Conservation (phyloP, 2,888 invertebrate genomes). For the Lacanobia oleracea region DNA sequence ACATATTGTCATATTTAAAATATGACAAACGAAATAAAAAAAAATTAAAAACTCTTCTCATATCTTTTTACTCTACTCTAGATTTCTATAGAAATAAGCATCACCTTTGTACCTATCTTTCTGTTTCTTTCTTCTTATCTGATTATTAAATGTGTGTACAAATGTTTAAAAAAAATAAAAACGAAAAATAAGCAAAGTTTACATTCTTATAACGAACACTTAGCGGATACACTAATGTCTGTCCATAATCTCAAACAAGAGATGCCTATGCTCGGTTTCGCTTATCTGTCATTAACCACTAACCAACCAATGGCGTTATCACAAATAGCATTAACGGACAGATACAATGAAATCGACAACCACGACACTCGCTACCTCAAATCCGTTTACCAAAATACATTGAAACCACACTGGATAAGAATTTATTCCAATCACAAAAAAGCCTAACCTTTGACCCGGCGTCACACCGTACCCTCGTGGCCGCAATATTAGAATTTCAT, state of each 20-base stretch:
- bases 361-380: not conserved
- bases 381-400: slow-evolving; percentile 3
- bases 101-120: no score
- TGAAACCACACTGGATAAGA: slow-evolving; percentile 14
- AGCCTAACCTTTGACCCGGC: slow-evolving; percentile 22
- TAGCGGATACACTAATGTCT: not conserved
- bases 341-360: not conserved
- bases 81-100: no score
- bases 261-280: no score
- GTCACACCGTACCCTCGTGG: slow-evolving; percentile 1
- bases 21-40: not conserved
- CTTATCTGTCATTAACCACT: no score
- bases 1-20: no score
- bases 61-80: no score
- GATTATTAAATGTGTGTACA: no score
- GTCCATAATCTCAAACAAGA: not conserved
- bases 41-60: no score
- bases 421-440: slow-evolving; percentile 45
- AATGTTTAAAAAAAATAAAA: no score
- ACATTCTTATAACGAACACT: not conserved
- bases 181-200: not conserved
- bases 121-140: no score
- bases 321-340: no score
- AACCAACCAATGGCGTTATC: no score
- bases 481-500: slow-evolving; percentile 52